These are phyloP conservation scores for Lutjanus argentimaculatus DNA, from an alignment of 2,797 vertebrate genomes.

Conservation along the genomic window DNA sequence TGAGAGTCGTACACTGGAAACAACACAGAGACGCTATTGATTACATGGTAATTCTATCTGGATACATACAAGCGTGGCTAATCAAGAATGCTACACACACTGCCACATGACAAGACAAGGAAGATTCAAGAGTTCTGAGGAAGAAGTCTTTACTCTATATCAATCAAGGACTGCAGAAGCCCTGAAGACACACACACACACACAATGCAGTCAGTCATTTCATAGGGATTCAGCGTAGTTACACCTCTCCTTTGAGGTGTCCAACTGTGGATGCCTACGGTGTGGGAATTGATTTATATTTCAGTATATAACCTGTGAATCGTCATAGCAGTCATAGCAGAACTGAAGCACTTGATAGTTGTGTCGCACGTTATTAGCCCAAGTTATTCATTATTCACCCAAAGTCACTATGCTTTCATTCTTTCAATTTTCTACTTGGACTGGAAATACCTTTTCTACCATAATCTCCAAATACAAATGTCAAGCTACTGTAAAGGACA, in stretches of 20 bases:
- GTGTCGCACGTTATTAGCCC: not conserved
- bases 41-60: conserved; percentile 59
- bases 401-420: not conserved
- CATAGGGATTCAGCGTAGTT: conserved; percentile 5
- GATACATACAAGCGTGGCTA: conserved; percentile 36
- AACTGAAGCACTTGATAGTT: not conserved
- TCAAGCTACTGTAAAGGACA: not conserved
- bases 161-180: conserved; percentile 25
- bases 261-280: not conserved
- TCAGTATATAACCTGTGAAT: not conserved
- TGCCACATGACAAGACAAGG: conserved; percentile 29
- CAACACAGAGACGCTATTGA: conserved; percentile 56
- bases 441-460: not conserved
- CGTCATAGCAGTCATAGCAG: not conserved
- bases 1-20: conserved; percentile 26
- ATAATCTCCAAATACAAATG: not conserved
- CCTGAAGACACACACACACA: not conserved
- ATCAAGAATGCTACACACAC: conserved; percentile 43
- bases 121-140: not conserved
- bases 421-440: not conserved
- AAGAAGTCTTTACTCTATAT: conserved; percentile 15
- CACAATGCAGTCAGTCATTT: conserved; percentile 6
- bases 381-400: not conserved
- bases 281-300: not conserved
- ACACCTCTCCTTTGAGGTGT: not conserved